Conservation (phyloP, 2,113 vertebrate species). For the Ranitomeya variabilis region DNA sequence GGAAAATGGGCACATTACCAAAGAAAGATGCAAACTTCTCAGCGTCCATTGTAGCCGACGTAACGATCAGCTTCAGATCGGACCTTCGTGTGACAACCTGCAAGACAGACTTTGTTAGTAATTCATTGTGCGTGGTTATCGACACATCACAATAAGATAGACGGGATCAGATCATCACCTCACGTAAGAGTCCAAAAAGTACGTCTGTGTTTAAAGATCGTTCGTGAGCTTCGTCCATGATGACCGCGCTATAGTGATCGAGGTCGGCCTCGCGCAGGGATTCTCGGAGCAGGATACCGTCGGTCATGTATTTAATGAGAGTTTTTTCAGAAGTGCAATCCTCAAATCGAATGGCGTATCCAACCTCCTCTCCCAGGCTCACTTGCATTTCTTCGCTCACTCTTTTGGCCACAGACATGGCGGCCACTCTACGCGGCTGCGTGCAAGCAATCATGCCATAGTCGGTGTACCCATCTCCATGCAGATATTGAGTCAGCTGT, state of each 20-base stretch:
- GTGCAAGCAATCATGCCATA: conserved; percentile 98
- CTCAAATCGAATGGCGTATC: conserved; percentile 97
- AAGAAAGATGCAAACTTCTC: conserved; percentile 98
- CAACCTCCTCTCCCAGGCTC: conserved; percentile 94
- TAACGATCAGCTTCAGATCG: conserved; percentile 96
- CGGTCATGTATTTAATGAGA: conserved; percentile 98
- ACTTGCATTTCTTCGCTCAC: conserved; percentile 95
- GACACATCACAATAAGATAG: not conserved
- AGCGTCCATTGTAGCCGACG: conserved; percentile 97
- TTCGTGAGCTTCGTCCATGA: conserved; percentile 98
- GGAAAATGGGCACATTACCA: conserved; percentile 95
- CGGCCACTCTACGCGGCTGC: conserved; percentile 93
- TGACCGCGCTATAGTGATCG: conserved; percentile 97
- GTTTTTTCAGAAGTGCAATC: conserved; percentile 97
- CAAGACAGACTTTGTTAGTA: not conserved
- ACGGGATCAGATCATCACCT: conserved; percentile 72
- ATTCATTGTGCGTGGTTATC: not conserved
- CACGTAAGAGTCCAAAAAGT: conserved; percentile 94
- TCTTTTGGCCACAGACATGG: conserved; percentile 97
- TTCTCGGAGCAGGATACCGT: conserved; percentile 96
- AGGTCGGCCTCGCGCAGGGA: conserved; percentile 93
- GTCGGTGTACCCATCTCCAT: conserved; percentile 94
- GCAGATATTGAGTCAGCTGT: conserved; percentile 96
- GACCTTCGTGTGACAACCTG: conserved; percentile 94
- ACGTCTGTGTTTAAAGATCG: conserved; percentile 95